phyloP scores from a whole-genome alignment of 2,888 invertebrate species.

The Andrena fulva region DNA sequence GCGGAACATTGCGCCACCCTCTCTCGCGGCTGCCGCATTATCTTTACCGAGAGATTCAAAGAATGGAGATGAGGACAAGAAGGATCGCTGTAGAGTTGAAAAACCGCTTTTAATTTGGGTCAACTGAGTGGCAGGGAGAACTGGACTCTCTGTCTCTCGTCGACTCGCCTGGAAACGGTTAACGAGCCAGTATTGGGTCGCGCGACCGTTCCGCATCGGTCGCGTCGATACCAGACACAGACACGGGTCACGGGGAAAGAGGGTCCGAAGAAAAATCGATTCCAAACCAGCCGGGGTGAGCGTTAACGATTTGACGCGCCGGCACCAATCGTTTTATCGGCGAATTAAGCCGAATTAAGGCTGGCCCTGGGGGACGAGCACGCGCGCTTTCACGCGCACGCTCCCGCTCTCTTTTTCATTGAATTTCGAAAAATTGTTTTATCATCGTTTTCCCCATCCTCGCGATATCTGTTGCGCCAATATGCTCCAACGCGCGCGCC shows the following conservation, averaged over 20 bases:
- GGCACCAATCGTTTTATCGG: slow-evolving; percentile 67
- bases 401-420: slow-evolving; percentile 36
- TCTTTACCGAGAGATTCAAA: not conserved
- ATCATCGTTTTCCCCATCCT: slow-evolving; percentile 43
- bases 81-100: no score
- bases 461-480: slow-evolving; percentile 47
- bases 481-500: slow-evolving; percentile 20
- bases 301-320: slow-evolving; percentile 61
- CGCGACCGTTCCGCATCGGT: slow-evolving; percentile 26
- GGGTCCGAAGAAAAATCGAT: slow-evolving; percentile 56
- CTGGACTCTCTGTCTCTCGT: not conserved
- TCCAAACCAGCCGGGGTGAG: slow-evolving; percentile 26
- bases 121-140: no score
- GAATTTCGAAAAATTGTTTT: slow-evolving; percentile 61
- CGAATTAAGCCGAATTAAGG: slow-evolving; percentile 66
- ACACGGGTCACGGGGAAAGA: slow-evolving; percentile 15
- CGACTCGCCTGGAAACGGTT: slow-evolving; percentile 19
- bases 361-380: slow-evolving; percentile 49
- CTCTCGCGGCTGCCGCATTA: not conserved
- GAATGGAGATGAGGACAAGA: not conserved
- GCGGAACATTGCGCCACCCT: not conserved
- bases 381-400: slow-evolving; percentile 44
- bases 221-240: slow-evolving; percentile 18
- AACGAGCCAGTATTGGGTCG: slow-evolving; percentile 32
- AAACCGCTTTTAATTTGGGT: no score